Base-by-base conservation (phyloP, 2,113 vertebrate species). In the Sitta europaea region DNA sequence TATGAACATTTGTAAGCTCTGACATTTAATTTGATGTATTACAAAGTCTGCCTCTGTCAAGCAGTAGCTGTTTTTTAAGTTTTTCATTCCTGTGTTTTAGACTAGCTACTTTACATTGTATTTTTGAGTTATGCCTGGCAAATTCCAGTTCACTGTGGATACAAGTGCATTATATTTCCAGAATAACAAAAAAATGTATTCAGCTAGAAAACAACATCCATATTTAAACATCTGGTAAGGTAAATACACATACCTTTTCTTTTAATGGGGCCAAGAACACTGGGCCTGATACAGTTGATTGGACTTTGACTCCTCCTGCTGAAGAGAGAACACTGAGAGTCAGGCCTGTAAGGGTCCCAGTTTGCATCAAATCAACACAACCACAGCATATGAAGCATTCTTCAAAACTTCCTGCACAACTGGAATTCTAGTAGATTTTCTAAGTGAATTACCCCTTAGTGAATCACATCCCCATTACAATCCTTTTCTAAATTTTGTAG, bases 261-360 rank as follows among this genome's bases (percentile, higher is more conserved):
- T 98, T 99, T 99, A 47, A 99, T 97, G 36, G 99, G 99, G 62
- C 99, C 99, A 54, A 99, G 98, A 90, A 98, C 99, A 97, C 99
- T 99, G 94, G 99, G 99, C 94, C 98, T 98, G 97, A 99, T 99
- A 93, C 99, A 99, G 97, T 99, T 99, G 96, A 99, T 99, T 9
- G 99, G 99, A 96, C 99, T 99, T 95, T 99, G 99, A 97, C 98
- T 99, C 91, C 99, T 98, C 90, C 99, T 98, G 96, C 98, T 99
- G 96, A 90, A 90, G 86, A 91, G 51, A 92, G 61, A 77, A 96
- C 6, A 61, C 27, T 87, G 35, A 92, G 29, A 93, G 31, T 58
- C 94, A 91, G 70, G 68, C 12, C 42, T 74, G 40, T 57, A 91
- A 65, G 71, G 23, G 40, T 90, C 94, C 65, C 58, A 71, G 15